Evolutionary conservation across 2,797 vertebrate genomes (phyloP).

Genomic region (Xenops minutus): DNA sequence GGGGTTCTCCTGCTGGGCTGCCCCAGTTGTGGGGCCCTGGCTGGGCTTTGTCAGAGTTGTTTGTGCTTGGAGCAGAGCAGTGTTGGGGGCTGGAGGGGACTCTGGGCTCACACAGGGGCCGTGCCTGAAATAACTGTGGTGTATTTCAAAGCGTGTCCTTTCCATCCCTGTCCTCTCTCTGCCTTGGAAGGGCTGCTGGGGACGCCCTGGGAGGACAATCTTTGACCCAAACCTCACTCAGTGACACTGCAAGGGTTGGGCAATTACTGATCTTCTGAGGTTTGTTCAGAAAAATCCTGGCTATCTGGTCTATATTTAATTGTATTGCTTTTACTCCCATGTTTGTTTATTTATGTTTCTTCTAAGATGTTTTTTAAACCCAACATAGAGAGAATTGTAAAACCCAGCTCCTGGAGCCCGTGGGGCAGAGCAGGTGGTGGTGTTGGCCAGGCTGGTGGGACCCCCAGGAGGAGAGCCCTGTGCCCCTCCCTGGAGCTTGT

Average conservation of each 20-base stretch:
- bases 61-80: neutral
- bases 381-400: neutral
- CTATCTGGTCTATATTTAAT: fast-evolving
- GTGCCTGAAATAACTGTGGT: fast-evolving
- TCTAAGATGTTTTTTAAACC: neutral
- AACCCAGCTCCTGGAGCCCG: neutral
- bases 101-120: fast-evolving
- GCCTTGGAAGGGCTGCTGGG: neutral
- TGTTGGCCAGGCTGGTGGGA: neutral
- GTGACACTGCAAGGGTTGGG: neutral
- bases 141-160: fast-evolving
- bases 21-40: neutral
- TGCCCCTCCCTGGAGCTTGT: neutral
- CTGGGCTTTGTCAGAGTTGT: neutral
- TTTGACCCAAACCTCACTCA: neutral
- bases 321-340: neutral
- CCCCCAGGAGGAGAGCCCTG: neutral
- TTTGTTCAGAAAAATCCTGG: neutral
- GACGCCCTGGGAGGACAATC: neutral
- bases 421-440: neutral
- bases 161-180: neutral
- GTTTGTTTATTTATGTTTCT: neutral
- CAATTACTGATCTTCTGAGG: no score
- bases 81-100: neutral
- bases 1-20: neutral